phyloP scores from a whole-genome alignment of 2,113 vertebrate species.

The Odontesthes bonariensis region DNA sequence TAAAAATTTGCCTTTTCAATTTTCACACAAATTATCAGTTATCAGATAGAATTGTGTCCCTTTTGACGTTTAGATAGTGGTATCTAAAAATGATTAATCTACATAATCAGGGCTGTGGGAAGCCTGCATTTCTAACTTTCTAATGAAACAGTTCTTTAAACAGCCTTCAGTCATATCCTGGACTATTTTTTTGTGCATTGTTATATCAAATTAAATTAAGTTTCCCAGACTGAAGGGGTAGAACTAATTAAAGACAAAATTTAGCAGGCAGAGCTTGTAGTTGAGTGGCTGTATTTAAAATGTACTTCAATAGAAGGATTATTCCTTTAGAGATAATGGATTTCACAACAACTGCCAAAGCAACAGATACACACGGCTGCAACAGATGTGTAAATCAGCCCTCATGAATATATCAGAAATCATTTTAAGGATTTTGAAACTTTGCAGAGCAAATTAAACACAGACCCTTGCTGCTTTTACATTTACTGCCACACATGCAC shows the following conservation, averaged over 20 bases:
- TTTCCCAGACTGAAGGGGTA: background rate
- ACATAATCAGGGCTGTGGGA: background rate
- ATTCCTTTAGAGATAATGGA: constrained; percentile 40
- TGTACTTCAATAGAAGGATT: constrained; percentile 14
- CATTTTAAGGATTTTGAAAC: constrained; percentile 15
- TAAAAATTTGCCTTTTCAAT: background rate
- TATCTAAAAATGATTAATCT: constrained; percentile 5
- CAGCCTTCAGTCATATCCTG: background rate
- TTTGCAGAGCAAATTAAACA: constrained; percentile 13
- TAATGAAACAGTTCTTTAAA: constrained; percentile 16
- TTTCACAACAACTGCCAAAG: constrained; percentile 30
- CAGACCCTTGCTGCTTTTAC: background rate
- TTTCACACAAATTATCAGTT: constrained; percentile 4
- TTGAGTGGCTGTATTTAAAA: constrained; percentile 12
- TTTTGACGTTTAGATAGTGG: constrained; percentile 1
- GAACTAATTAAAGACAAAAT: background rate
- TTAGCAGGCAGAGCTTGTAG: background rate
- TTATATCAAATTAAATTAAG: background rate
- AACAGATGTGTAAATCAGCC: constrained; percentile 60
- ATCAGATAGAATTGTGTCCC: background rate
- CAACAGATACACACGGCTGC: constrained; percentile 60
- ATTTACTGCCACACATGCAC: background rate
- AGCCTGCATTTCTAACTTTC: constrained; percentile 2
- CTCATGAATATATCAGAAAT: constrained; percentile 46
- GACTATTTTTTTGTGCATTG: background rate